These are phyloP conservation scores for Lampris megalopsis DNA, from an alignment of 2,113 vertebrate genomes.

Conservation along the genomic window DNA sequence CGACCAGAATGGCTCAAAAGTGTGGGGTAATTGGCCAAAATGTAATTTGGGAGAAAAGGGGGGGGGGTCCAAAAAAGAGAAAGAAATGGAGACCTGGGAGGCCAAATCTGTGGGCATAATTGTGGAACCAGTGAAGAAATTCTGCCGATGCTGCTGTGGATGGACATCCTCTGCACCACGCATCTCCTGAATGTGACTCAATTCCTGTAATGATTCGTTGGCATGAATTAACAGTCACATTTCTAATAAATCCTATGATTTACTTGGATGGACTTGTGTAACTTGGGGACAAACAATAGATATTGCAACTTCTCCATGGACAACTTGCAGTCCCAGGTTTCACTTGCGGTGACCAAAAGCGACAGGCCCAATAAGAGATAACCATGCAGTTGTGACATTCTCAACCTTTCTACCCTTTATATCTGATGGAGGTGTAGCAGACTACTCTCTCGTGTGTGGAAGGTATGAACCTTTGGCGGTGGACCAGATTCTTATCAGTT, in stretches of 20 bases:
- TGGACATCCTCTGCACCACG: no score
- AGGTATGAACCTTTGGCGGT: slow-evolving; percentile 5
- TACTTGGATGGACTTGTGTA: no score
- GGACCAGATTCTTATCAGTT: slow-evolving; percentile 56
- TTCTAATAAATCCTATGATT: no score
- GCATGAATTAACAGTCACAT: no score
- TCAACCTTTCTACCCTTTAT: background rate
- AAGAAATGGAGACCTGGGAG: background rate
- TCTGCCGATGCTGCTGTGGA: background rate
- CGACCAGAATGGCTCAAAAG: no score
- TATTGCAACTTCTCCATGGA: background rate
- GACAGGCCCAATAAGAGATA: no score
- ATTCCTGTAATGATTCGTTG: no score
- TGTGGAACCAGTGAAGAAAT: background rate
- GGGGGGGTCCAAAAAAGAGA: slow-evolving; percentile 14
- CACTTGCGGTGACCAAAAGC: no score
- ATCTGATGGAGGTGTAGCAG: slow-evolving; percentile 25
- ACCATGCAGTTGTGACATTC: no score
- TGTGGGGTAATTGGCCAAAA: slow-evolving; percentile 1
- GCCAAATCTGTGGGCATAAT: background rate
- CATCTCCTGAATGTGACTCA: no score
- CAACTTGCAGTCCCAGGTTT: background rate
- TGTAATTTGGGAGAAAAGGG: background rate
- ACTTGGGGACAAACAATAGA: background rate
- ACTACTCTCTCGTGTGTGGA: slow-evolving; percentile 3